Evolutionary conservation across 2,113 vertebrate genomes (phyloP), one percentile per base, ranked within the genome.

Genomic region (Uria lomvia): DNA sequence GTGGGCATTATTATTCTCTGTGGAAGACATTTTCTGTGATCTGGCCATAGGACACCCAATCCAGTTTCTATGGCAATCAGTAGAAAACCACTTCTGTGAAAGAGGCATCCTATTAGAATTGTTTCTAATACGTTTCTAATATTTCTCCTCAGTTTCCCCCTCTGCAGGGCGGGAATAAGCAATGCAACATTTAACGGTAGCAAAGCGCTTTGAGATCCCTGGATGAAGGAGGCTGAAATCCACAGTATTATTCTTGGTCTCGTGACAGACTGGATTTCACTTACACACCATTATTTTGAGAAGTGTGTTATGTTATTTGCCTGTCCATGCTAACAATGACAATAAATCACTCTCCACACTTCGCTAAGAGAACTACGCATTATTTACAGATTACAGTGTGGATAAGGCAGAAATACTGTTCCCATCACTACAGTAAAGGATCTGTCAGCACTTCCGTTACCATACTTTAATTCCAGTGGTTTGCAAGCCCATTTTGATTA

Each of bases 401-500:
- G 86, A 85, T 84, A 91, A 86, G 40, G 83, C 76, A 89, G 79
- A 84, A 94, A 95, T 72, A 85, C 60, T n/a, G 70, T 76, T 97
- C 84, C 88, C 91, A 75, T 91, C 88, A 30, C 76, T 72, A 42
- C 49, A 62, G 70, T 60, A 92, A 83, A 60, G 92, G 40, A 85
- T 97, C 91, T 75, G 80, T 95, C 95, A 92, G 86, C 91, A 75
- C 86, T 84, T 94, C 20, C 73, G 75, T 89, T 89, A 65, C 45
- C 36, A 23, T 60, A 67, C 53, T 91, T 78, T 75, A 96, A 89
- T 87, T 97, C 80, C 86, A 92, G 86, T 30, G 88, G 77, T 85
- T 95, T 75, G 63, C 42, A 87, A 96, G 60, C 9, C 56, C 62
- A 27, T 81, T 96, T 94, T 91, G 79, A 94, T 81, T 89, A 81